A percentile compares a stretch with the other conserved stretches of the same genome.
Conservation (phyloP, 2,113 vertebrate genomes). For the Lophius piscatorius region DNA sequence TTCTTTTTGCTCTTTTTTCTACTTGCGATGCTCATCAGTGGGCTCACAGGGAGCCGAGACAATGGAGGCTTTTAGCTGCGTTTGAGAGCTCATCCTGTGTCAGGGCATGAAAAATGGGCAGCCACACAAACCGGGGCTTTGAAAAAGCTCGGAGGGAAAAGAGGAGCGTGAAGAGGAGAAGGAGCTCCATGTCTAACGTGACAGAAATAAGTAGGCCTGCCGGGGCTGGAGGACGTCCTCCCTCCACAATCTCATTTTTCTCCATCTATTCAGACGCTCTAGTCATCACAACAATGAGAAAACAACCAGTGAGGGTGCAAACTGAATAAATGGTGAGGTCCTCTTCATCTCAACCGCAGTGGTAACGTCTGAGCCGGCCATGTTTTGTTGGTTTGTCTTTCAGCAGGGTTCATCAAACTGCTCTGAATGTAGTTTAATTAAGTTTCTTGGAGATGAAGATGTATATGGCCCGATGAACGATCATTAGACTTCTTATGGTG, state of each 20-base stretch:
- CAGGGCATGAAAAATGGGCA: constrained; percentile 75
- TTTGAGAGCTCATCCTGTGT: constrained; percentile 67
- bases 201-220: constrained; percentile 56
- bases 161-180: constrained; percentile 45
- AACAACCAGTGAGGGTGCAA: too few species aligned
- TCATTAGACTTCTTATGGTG: too few species aligned
- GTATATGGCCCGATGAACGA: too few species aligned
- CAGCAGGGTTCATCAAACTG: too few species aligned
- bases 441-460: too few species aligned
- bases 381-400: too few species aligned
- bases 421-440: too few species aligned
- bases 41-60: constrained; percentile 65
- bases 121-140: constrained; percentile 80
- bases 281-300: constrained; percentile 27
- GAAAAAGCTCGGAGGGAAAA: constrained; percentile 30
- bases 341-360: neutral
- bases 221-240: constrained; percentile 50
- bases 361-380: too few species aligned
- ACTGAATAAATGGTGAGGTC: too few species aligned
- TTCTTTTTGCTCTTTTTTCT: constrained; percentile 11
- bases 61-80: constrained; percentile 77
- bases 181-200: constrained; percentile 37
- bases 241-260: constrained; percentile 21
- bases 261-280: too few species aligned
- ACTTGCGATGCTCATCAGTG: constrained; percentile 73